Base-by-base conservation (phyloP, 2,888 invertebrate species). In the Epirrita christyi region DNA sequence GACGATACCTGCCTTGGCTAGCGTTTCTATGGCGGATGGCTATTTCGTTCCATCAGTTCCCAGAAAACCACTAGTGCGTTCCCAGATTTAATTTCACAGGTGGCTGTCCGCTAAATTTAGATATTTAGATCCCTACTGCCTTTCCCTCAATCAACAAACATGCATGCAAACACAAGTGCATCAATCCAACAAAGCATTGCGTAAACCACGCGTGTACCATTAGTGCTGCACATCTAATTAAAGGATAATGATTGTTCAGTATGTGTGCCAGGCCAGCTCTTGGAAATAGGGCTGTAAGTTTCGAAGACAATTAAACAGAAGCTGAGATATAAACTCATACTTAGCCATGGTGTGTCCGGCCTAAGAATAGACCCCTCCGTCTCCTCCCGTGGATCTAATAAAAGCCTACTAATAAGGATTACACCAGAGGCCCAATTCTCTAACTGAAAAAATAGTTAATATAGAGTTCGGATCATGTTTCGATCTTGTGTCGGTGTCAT, bases 211-310 rank as follows among this genome's bases (percentile, higher is more conserved):
- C 73, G 70, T 76, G 75, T 71, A 74, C 72, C 67, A 71, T 76
- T 76, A 75, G 75, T 69, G 64, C 68, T 65, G 72, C 70, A 71
- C 69, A 69, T 83, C 82, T 84, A 86, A 86, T 87, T 86, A 86
- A 81, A 83, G 80, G 81, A 77, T 80, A 76, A 76, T 57, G 66
- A 58, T 78, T 78, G 78, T 73, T 75, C 68, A 68, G 70, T 75
- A 73, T 75, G 75, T 80, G 72, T 77, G 79, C 75, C 81, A 78
- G 72, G 68, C 66, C 67, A 66, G 69, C 64, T 67, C 72, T 73
- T 62, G 72, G 55, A 56, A 56, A 48, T 56, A 63, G 63, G 63
- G 63, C 49, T 61, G 61, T 54, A 48, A 57, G 14, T 4, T 21
- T 21, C n/a, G 40, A 45, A 55, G 15, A 45, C 45, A 36, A 47